These are phyloP conservation scores for Monopterus albus DNA, from an alignment of 2,113 vertebrate species.

Conservation along the genomic window DNA sequence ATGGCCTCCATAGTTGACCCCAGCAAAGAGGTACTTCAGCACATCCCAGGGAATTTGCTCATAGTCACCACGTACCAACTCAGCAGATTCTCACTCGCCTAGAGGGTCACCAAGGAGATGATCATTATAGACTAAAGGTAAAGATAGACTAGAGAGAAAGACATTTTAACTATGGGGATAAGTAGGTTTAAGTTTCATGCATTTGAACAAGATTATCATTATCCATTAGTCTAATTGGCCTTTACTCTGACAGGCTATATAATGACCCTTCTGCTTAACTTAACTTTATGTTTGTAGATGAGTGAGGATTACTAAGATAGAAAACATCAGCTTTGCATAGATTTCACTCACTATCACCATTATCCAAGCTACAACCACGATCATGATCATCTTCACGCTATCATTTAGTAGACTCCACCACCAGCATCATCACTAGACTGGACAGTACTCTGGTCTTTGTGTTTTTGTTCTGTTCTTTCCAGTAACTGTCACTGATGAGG, in stretches of 20 bases:
- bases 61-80: slow-evolving; percentile 87
- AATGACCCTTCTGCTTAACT: slow-evolving; percentile 41
- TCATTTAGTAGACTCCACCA: too few relatives aligned
- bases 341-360: slow-evolving; percentile 27
- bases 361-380: too few relatives aligned
- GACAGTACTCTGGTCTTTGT: too few relatives aligned
- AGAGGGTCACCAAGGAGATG: too few relatives aligned
- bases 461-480: too few relatives aligned
- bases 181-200: slow-evolving; percentile 14
- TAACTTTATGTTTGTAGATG: slow-evolving; percentile 33
- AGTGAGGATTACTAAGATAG: slow-evolving; percentile 40
- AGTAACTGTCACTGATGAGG: too few relatives aligned
- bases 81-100: slow-evolving; percentile 89
- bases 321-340: slow-evolving; percentile 16
- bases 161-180: slow-evolving; percentile 27
- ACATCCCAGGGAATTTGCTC: slow-evolving; percentile 91
- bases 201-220: slow-evolving; percentile 36
- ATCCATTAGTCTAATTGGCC: slow-evolving; percentile 50
- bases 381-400: neutral
- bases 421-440: too few relatives aligned
- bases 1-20: slow-evolving; percentile 90
- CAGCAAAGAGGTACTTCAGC: slow-evolving; percentile 88
- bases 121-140: too few relatives aligned
- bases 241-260: slow-evolving; percentile 42
- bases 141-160: slow-evolving; percentile 20